phyloP scores from a whole-genome alignment of 2,797 vertebrate genomes.

The Sebastiscus tertius region DNA sequence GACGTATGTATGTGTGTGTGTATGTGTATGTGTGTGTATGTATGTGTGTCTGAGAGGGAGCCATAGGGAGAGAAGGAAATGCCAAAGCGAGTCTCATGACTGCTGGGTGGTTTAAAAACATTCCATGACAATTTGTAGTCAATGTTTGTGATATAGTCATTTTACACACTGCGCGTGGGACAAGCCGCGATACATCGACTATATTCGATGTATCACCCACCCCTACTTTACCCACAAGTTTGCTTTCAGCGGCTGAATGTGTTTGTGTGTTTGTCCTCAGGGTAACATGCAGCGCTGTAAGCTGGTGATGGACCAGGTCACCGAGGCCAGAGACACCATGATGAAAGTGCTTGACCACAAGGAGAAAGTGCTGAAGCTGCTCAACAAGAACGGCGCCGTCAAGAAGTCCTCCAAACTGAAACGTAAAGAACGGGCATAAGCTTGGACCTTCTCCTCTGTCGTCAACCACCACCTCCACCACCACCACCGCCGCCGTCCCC shows the following conservation, averaged over 20 bases:
- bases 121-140: too few relatives aligned
- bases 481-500: not conserved
- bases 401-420: slow-evolving; percentile 98
- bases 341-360: slow-evolving; percentile 99
- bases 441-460: not conserved
- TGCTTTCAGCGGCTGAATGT: not conserved
- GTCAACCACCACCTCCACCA: not conserved
- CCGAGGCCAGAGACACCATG: slow-evolving; percentile 98
- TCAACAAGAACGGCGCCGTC: slow-evolving; percentile 95
- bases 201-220: too few relatives aligned
- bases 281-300: slow-evolving; percentile 99
- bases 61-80: too few relatives aligned
- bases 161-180: too few relatives aligned
- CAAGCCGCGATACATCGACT: too few relatives aligned
- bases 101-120: too few relatives aligned
- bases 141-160: too few relatives aligned
- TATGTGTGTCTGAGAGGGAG: too few relatives aligned
- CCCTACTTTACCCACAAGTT: not conserved
- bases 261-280: slow-evolving; percentile 72
- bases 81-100: too few relatives aligned
- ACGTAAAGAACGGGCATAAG: slow-evolving; percentile 93
- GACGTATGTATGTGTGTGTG: too few relatives aligned
- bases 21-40: too few relatives aligned
- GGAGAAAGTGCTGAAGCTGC: slow-evolving; percentile 96
- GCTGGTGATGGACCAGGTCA: slow-evolving; percentile 99